Evolutionary conservation across 35 echinoderm and acorn worm genomes (phyloP).

Genomic region (Ptychodera flava): DNA sequence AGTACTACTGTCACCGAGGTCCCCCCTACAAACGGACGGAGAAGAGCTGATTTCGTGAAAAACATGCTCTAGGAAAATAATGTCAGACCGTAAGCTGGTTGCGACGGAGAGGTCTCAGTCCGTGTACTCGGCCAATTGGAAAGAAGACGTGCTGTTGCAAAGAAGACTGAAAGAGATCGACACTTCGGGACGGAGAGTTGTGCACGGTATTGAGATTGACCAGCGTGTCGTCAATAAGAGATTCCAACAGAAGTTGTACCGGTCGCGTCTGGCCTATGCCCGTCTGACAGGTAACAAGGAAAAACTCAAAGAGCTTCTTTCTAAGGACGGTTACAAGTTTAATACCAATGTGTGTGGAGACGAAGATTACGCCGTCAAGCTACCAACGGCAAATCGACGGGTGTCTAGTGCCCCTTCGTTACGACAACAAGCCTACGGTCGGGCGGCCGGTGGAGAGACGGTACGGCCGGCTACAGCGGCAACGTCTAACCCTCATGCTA

Average conservation of each 20-base stretch:
- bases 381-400: background rate
- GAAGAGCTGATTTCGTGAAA: too few species aligned
- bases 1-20: too few species aligned
- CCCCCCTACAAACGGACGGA: too few species aligned
- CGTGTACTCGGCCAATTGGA: constrained; percentile 93
- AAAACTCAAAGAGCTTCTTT: constrained; percentile 59
- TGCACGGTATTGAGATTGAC: constrained; percentile 76
- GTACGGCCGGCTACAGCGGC: background rate
- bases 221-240: constrained; percentile 69
- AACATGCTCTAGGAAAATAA: too few species aligned
- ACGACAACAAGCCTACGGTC: background rate
- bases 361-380: background rate
- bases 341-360: constrained; percentile 20
- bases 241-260: constrained; percentile 73
- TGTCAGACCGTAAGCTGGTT: background rate
- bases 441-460: background rate
- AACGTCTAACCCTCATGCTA: background rate
- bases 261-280: constrained; percentile 70
- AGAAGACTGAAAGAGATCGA: constrained; percentile 65
- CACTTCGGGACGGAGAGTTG: constrained; percentile 52
- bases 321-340: constrained; percentile 54
- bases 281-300: constrained; percentile 80
- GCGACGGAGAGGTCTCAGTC: constrained; percentile 75
- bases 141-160: constrained; percentile 65
- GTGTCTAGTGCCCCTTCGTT: background rate